These are phyloP conservation scores for Halisarca cf. caerulea DNA, from an alignment of 37 sponge, comb jelly and placozoan genomes.

Conservation along the genomic window DNA sequence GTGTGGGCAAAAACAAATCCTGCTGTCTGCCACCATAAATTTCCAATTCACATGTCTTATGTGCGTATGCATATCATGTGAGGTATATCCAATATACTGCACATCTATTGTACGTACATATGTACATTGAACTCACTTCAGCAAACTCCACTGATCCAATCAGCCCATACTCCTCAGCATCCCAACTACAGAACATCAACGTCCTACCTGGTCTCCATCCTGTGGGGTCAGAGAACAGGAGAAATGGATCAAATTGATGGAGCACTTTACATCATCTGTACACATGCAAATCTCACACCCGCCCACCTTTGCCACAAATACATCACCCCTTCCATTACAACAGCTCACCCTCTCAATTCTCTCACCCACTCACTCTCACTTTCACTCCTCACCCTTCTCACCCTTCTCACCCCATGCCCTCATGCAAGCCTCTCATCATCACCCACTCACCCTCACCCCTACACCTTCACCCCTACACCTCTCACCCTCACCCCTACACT, in stretches of 20 bases:
- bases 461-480: no score
- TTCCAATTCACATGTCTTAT: no score
- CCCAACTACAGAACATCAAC: constrained; percentile 89
- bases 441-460: no score
- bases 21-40: no score
- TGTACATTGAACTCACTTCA: constrained; percentile 84
- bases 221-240: background rate
- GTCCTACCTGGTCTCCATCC: constrained; percentile 95
- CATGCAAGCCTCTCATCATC: constrained; percentile 40
- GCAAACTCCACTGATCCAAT: constrained; percentile 92
- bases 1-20: no score
- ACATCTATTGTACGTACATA: no score
- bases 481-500: background rate
- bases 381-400: no score
- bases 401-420: no score
- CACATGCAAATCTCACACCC: background rate
- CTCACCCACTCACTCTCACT: no score
- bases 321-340: background rate
- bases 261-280: background rate
- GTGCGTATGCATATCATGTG: no score
- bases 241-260: background rate
- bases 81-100: no score
- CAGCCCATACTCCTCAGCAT: constrained; percentile 92
- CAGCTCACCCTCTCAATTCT: background rate
- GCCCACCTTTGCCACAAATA: background rate